Conservation (phyloP, 2,888 invertebrate genomes). For the Metellina segmentata region DNA sequence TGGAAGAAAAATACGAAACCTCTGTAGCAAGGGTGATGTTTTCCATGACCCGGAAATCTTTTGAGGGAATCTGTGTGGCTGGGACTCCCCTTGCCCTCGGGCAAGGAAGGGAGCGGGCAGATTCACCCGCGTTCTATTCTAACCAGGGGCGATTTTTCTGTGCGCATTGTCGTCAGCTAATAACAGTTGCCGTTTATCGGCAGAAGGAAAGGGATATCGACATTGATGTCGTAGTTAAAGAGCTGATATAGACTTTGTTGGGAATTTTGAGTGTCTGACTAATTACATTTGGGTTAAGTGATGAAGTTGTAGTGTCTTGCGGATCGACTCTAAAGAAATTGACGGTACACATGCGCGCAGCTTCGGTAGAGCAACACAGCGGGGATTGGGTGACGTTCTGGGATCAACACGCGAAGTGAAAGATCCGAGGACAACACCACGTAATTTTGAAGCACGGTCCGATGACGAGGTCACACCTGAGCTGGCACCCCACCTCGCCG, state of each 20-base stretch:
- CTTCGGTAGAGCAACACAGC: no score
- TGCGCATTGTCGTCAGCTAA: not conserved
- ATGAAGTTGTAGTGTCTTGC: no score
- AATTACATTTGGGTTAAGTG: not conserved
- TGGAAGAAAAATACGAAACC: constrained; percentile 61
- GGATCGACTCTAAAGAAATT: no score
- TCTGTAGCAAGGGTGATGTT: constrained; percentile 51
- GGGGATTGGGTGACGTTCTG: no score
- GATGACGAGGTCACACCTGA: no score
- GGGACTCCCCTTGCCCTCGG: constrained; percentile 16
- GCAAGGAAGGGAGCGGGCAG: constrained; percentile 1
- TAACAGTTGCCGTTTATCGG: not conserved
- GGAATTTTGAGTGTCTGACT: not conserved
- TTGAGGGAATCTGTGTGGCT: constrained; percentile 41
- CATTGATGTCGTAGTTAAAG: not conserved
- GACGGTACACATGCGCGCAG: no score
- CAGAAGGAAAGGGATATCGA: not conserved
- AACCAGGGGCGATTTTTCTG: not conserved
- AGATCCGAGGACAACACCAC: no score
- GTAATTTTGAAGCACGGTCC: no score
- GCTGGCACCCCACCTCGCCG: no score
- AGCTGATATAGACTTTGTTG: not conserved
- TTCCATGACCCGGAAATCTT: constrained; percentile 75
- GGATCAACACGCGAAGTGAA: no score
- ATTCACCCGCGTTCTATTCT: not conserved